A percentile compares a stretch with the other conserved stretches of the same genome.
phyloP scores from a whole-genome alignment of 1,140 invertebrate genomes.

The Dinoponera quadriceps region DNA sequence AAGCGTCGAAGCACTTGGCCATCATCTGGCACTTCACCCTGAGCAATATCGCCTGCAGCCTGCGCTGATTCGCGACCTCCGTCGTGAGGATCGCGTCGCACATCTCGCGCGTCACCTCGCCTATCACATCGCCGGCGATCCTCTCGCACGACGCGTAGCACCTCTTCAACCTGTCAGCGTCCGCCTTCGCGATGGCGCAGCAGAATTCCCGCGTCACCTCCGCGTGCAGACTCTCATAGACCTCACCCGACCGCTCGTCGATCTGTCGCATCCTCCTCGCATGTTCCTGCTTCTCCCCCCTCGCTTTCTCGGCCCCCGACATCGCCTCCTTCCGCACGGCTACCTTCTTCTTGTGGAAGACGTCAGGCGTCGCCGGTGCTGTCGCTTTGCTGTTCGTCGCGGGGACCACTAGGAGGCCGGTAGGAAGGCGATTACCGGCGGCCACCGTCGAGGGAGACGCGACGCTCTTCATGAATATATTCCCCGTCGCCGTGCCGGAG shows the following conservation, averaged over 20 bases:
- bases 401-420: too few species aligned
- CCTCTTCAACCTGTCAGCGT: constrained; percentile 73
- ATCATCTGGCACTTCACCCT: constrained; percentile 77
- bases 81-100: constrained; percentile 69
- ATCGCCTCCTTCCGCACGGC: background rate
- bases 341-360: background rate
- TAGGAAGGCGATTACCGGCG: background rate
- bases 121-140: constrained; percentile 78
- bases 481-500: constrained; percentile 58
- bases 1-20: constrained; percentile 84
- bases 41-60: constrained; percentile 73
- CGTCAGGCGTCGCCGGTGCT: background rate
- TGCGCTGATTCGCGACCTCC: constrained; percentile 73
- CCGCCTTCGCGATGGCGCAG: constrained; percentile 80
- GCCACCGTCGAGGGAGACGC: constrained; percentile 40
- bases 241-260: constrained; percentile 75
- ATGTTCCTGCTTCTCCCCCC: constrained; percentile 74
- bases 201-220: constrained; percentile 83
- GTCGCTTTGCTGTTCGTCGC: background rate
- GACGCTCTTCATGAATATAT: constrained; percentile 74
- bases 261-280: constrained; percentile 77
- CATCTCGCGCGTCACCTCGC: constrained; percentile 74
- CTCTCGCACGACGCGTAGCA: constrained; percentile 69
- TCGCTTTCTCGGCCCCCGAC: constrained; percentile 52
- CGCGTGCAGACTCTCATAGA: constrained; percentile 77